These are phyloP conservation scores for Nerophis lumbriciformis DNA, from an alignment of 2,113 vertebrate species.

Conservation along the genomic window DNA sequence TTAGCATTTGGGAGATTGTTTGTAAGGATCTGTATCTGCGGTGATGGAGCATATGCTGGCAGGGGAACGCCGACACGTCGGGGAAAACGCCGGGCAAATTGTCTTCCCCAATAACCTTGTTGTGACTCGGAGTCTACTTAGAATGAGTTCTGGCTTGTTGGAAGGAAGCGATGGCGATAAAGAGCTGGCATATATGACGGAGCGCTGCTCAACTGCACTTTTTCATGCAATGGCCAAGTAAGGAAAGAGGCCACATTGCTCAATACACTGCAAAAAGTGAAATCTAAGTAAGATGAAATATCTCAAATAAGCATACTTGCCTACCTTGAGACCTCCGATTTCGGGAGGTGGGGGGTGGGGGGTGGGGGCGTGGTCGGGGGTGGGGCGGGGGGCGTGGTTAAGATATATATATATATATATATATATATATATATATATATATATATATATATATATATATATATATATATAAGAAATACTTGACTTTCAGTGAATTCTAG, in stretches of 20 bases:
- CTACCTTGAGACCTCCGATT: no score
- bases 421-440: no score
- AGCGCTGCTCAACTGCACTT: constrained; percentile 40
- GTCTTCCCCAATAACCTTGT: constrained; percentile 61
- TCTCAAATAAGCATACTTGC: no score
- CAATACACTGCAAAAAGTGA: no score
- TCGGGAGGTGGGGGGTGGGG: no score
- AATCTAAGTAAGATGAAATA: no score
- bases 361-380: no score
- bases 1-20: constrained; percentile 77
- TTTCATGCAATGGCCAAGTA: constrained; percentile 29
- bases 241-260: constrained; percentile 30
- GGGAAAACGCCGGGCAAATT: constrained; percentile 64
- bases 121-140: constrained; percentile 53
- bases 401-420: no score
- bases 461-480: no score
- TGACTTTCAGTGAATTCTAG: no score
- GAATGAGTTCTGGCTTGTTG: constrained; percentile 50
- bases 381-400: no score
- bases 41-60: constrained; percentile 65
- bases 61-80: constrained; percentile 61
- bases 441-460: no score
- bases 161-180: constrained; percentile 49
- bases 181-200: constrained; percentile 53
- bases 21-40: constrained; percentile 68